These are phyloP conservation scores for Micronisus gabar DNA, from an alignment of 2,113 vertebrate genomes.

Conservation along the genomic window DNA sequence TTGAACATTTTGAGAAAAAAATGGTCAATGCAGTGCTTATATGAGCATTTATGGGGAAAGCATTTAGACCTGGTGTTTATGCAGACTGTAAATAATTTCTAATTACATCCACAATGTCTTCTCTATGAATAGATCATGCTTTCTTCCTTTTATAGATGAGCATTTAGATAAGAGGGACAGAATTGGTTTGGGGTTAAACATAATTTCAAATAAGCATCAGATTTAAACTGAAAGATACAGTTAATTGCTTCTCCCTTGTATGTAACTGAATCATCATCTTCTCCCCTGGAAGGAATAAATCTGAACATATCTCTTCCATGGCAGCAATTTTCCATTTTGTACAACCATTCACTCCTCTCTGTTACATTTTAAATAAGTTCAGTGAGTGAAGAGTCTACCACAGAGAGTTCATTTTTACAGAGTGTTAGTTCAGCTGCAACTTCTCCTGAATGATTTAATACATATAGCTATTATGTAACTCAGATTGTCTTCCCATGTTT, in stretches of 20 bases:
- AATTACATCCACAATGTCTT: not conserved
- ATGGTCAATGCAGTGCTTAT: not conserved
- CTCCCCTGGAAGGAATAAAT: conserved; percentile 23
- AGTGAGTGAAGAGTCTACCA: conserved; percentile 41
- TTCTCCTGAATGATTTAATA: conserved; percentile 64
- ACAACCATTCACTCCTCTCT: conserved; percentile 23
- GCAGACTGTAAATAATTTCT: conserved; percentile 23
- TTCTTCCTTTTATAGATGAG: conserved; percentile 11
- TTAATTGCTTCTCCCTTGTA: conserved; percentile 35
- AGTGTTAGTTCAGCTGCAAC: conserved; percentile 66
- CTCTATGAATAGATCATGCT: conserved; percentile 18
- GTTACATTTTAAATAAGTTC: conserved; percentile 48
- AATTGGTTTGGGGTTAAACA: conserved; percentile 7
- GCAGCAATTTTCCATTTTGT: conserved; percentile 47
- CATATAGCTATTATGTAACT: conserved; percentile 58
- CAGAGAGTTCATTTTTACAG: conserved; percentile 60
- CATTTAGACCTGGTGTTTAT: not conserved
- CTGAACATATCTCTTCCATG: conserved; percentile 20
- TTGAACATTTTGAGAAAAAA: not conserved
- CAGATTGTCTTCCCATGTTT: conserved; percentile 60
- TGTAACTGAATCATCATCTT: conserved; percentile 39
- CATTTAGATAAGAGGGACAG: conserved; percentile 18
- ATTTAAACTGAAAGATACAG: conserved; percentile 26
- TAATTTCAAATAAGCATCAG: conserved; percentile 20
- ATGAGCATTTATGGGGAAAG: not conserved